Base-by-base conservation (phyloP, 2,113 vertebrate species). In the Callithrix jacchus region DNA sequence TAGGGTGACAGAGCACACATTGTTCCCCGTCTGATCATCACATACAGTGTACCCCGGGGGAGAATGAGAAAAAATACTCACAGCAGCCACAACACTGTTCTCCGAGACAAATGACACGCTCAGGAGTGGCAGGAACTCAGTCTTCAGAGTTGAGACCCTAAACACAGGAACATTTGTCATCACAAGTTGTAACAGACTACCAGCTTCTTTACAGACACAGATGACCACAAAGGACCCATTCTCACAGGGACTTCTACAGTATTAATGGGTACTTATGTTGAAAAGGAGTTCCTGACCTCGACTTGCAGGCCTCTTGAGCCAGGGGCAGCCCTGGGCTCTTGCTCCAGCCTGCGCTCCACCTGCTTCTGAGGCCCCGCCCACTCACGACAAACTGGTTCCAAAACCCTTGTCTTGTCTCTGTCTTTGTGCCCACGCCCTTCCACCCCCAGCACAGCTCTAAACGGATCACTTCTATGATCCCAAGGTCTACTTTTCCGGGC, bases 111-210 rank as follows among this genome's bases (percentile, higher is more conserved):
- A 99, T 0, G 99, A 99, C 96, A 99, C 99, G 76, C 99, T 99
- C 98, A 99, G 98, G 96, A 99, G 99, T 14, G 99, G 99, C 96
- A 99, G 99, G 98, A 99, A 99, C 98, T 99, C 99, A 2, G 99
- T 99, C 98, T 99, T 99, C 98, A 99, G 98, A 98, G 99, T 99
- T 1, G 99, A 99, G 97, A 99, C 99, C 99, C 99, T 99, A 95
- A 93, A 98, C 83, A 98, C 66, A 98, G 98, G 97, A 98, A 98
- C 88, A 95, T 79, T 89, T 93, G 97, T 99, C 97, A 98, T 86
- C 80, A 11, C 49, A 37, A 76, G 71, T 87, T 86, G 70, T 61
- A 82, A 89, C 0, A 6, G 84, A 96, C 64, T 84, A 74, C 27
- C 37, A 47, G 71, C 66, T 94, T 94, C 49, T 0, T 66, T 96